Evolutionary conservation across 2,888 invertebrate species (phyloP), one percentile per base, ranked within the genome.

Genomic region (Dichetophora obliterata): DNA sequence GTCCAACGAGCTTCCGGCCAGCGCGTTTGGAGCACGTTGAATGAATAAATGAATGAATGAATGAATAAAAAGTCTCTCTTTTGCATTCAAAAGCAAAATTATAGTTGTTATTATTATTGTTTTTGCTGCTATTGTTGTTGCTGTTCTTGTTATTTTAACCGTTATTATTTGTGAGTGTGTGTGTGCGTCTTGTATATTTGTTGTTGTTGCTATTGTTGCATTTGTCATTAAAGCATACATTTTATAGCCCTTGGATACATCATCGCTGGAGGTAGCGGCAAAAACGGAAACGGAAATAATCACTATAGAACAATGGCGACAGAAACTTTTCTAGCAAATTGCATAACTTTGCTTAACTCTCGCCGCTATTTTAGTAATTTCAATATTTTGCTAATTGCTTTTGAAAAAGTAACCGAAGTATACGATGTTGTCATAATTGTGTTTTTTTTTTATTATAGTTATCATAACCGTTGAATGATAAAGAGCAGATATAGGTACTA

Each of bases 231-330:
- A n/a, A 11, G 24, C 31, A 27, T 31, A 27, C 43, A 50, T 50
- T 68, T 68, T 31, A 19, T n/a, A 52, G 54, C 69, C 27, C n/a
- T 14, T 37, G 54, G 19, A 22, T 43, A 71, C 34, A 34, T 57
- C 37, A 70, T 22, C 27, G 52, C 52, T n/a, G 11, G 22, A 27
- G 72, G 48, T 27, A 72, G 31, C n/a, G 50, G 57, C 5, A 48
- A 43, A 63, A 73, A 48, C 65, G 73, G 73, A 73, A 74, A 74
- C 65, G 65, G 74, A 74, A 74, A 74, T 74, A 66, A 74, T 74
- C 66, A 66, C 48, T 54, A 34, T 54, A 65, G 52, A 73, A 74
- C 74, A 74, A 74, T 65, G 74, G 54, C 73, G 73, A 73, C 65
- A 22, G 19, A 63, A 73, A 50, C 22, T 63, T 65, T n/a, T 63